These are phyloP conservation scores for Yponomeuta cagnagella DNA, from an alignment of 2,888 invertebrate species.

Conservation along the genomic window DNA sequence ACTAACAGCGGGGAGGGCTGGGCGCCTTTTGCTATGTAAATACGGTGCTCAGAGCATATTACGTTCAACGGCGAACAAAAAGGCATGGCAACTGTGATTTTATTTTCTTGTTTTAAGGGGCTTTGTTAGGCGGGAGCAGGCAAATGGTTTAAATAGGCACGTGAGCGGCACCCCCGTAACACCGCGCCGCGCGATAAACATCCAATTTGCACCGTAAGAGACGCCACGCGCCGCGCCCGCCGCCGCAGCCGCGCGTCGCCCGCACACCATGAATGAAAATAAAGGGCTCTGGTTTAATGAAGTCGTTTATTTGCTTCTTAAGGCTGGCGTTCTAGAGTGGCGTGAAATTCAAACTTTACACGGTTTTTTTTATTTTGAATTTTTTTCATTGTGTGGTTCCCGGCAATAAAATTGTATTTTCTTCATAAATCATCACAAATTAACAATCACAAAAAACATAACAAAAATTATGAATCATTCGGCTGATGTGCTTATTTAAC, in stretches of 20 bases:
- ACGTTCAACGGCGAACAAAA: conserved; percentile 29
- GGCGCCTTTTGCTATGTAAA: conserved; percentile 35
- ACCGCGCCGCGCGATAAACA: conserved; percentile 48
- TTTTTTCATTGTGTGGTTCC: no score
- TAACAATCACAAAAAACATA: no score
- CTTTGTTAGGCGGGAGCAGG: conserved; percentile 42
- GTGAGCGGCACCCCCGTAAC: conserved; percentile 42
- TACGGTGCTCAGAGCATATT: conserved; percentile 32
- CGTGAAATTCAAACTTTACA: no score
- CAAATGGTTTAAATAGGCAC: conserved; percentile 53
- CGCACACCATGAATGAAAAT: conserved; percentile 30
- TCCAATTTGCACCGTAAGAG: conserved; percentile 47
- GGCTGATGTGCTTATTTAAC: no score
- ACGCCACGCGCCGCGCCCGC: conserved; percentile 10
- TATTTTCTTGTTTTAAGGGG: conserved; percentile 54
- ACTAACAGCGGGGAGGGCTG: not conserved
- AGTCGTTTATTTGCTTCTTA: conserved; percentile 46
- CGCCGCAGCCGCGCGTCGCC: not conserved
- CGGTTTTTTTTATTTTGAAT: no score
- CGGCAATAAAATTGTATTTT: no score
- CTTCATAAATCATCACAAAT: no score
- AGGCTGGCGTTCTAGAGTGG: conserved; percentile 13
- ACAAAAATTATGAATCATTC: no score
- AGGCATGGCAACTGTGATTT: conserved; percentile 37
- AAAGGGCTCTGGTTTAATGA: conserved; percentile 48